Percentiles rank a stretch among this genome's conserved stretches.
Conservation (phyloP, 2,888 invertebrate genomes). For the Hedychridium roseum region DNA sequence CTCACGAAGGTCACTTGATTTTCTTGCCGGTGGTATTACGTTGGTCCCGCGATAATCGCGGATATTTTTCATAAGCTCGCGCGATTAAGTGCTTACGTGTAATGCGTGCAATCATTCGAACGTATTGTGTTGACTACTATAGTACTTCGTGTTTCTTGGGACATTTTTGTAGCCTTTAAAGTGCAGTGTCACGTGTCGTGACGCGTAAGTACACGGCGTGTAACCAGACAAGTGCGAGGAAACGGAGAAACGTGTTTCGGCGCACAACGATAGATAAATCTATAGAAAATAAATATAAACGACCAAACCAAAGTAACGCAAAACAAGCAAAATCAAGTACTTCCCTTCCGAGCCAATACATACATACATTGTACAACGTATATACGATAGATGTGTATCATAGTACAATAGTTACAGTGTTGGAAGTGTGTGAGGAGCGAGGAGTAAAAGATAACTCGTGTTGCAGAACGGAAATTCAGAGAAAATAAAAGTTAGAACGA, state of each 20-base stretch:
- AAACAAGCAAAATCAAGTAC: conserved; percentile 61
- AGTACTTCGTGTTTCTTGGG: too few species aligned
- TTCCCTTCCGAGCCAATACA: conserved; percentile 36
- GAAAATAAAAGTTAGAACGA: conserved; percentile 45
- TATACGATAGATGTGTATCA: conserved; percentile 24
- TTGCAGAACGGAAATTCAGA: conserved; percentile 24
- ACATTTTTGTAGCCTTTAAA: too few species aligned
- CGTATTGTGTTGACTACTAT: too few species aligned
- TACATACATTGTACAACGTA: not conserved
- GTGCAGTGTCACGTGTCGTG: too few species aligned
- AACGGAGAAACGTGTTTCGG: not conserved
- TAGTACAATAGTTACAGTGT: conserved; percentile 33
- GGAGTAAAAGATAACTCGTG: conserved; percentile 6
- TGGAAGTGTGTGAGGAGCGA: conserved; percentile 26
- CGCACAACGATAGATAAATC: not conserved
- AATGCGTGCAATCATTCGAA: too few species aligned
- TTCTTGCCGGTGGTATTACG: conserved; percentile 21
- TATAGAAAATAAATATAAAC: conserved; percentile 41
- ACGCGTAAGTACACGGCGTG: too few species aligned
- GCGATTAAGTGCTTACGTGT: too few species aligned
- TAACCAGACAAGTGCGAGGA: not conserved
- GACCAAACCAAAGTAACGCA: conserved; percentile 51
- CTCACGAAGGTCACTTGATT: conserved; percentile 40
- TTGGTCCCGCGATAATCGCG: too few species aligned
- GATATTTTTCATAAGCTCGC: too few species aligned